phyloP scores from a whole-genome alignment of 2,113 vertebrate species.

The Brachypodius melanocephalos region DNA sequence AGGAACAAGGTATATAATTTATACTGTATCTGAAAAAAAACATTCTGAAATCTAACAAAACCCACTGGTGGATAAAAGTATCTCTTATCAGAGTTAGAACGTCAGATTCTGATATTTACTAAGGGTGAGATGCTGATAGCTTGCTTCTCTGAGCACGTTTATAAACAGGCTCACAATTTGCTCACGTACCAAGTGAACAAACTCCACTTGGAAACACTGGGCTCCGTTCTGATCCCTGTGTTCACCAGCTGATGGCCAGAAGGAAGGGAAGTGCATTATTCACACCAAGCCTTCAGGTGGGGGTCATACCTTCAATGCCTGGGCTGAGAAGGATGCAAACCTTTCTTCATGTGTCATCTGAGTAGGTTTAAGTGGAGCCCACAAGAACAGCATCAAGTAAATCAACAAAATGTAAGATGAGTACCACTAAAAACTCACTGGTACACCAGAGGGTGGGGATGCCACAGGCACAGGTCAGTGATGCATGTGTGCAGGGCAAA shows the following conservation, averaged over 20 bases:
- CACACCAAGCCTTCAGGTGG: neutral
- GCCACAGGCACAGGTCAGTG: neutral
- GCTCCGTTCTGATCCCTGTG: neutral
- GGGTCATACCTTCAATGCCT: neutral
- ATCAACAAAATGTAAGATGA: fast-evolving
- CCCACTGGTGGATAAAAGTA: fast-evolving
- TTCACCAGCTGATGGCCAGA: neutral
- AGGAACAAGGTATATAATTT: neutral
- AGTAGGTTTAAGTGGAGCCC: neutral
- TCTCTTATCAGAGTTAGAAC: neutral
- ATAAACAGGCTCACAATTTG: neutral
- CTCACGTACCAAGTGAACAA: neutral
- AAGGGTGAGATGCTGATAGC: neutral
- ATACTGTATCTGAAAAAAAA: neutral
- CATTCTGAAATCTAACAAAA: neutral
- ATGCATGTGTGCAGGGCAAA: neutral
- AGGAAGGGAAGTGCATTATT: neutral
- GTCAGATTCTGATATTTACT: neutral
- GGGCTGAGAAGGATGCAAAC: neutral
- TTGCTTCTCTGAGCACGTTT: neutral
- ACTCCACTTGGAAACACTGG: neutral
- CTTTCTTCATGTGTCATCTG: fast-evolving
- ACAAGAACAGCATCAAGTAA: neutral
- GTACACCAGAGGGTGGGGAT: neutral
- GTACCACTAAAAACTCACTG: neutral